Evolutionary conservation across 2,888 invertebrate species (phyloP), one percentile per base, ranked within the genome.

Genomic region (Lithophane semibrunnea): DNA sequence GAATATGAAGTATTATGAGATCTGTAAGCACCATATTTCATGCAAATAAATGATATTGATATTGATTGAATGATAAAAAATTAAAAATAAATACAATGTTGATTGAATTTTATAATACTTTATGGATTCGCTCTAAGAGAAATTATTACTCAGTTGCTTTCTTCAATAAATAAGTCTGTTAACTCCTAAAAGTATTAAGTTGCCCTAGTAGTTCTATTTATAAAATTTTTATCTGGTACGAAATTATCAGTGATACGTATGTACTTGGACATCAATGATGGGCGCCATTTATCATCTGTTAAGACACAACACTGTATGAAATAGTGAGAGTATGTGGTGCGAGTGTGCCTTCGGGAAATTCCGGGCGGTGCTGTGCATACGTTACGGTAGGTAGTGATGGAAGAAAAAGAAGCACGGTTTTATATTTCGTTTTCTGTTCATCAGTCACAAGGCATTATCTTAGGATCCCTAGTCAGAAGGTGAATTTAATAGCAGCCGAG

Each of bases 251-350:
- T 29, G 78, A 60, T 47, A 70, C 37, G 66, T 47, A 70, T 29
- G 66, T 58, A 63, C 58, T 83, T 54, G 75, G 54, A 49, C 80
- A 82, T 84, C 75, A 80, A 82, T 79, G 84, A 79, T 54, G 82
- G 71, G 42, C 13, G 64, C 42, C 64, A 73, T 82, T 71, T 85
- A 85, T 81, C 74, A 80, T 80, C 13, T 63, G 72, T 73, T 47
- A 75, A 73, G 71, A 67, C 75, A 73, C 65, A 12, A 37, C n/a
- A 24, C 71, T 60, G 42, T 61, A n/a, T 72, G 65, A 56, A 37
- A 24, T 49, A 61, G 75, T 54, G 67, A 65, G 37, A 3, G 37
- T 37, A 37, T 37, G 37, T 37, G 37, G 37, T 37, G 37, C 0
- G 69, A 64, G 60, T 61, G 77, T 61, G 67, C 73, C 60, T 68